Conservation (phyloP, 2,113 vertebrate species). For the Thomomys bottae region DNA sequence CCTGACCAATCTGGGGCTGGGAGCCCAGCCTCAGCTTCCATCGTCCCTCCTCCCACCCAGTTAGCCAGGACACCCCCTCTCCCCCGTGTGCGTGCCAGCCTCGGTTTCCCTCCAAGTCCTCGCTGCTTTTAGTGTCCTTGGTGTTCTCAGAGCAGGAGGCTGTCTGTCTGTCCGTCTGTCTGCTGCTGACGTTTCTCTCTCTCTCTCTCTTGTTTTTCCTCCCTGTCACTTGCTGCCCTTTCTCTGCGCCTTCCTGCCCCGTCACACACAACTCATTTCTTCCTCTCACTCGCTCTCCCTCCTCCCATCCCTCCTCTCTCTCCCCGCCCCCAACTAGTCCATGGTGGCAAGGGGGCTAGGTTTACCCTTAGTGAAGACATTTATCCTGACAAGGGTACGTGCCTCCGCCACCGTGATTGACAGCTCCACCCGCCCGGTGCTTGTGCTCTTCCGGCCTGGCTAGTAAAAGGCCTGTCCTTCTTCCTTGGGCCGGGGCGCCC, state of each 20-base stretch:
- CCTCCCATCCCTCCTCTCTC: conserved; percentile 43
- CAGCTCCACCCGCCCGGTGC: conserved; percentile 62
- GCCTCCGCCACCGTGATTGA: conserved; percentile 63
- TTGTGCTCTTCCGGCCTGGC: conserved; percentile 79
- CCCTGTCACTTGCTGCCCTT: conserved; percentile 62
- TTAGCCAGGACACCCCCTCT: not conserved
- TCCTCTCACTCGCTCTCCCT: conserved; percentile 23
- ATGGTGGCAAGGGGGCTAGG: conserved; percentile 98
- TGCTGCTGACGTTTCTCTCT: conserved; percentile 84
- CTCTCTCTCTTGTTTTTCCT: conserved; percentile 59
- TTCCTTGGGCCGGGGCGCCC: not conserved
- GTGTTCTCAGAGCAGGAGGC: conserved; percentile 47
- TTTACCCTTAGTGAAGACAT: conserved; percentile 99
- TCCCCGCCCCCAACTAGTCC: conserved; percentile 87
- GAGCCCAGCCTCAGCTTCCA: too few relatives aligned
- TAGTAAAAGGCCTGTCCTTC: conserved; percentile 83
- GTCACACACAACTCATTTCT: conserved; percentile 60
- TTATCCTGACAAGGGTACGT: conserved; percentile 99
- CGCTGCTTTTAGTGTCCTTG: conserved; percentile 53
- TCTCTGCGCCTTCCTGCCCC: conserved; percentile 62
- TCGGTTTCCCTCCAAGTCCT: conserved; percentile 42
- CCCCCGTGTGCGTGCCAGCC: not conserved
- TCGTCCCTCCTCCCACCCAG: not conserved
- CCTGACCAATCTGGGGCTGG: not conserved
- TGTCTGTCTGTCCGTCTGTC: conserved; percentile 64